Evolutionary conservation across 1,140 invertebrate species (phyloP), one percentile per base, ranked within the genome.

Genomic region (Drosophila bocqueti): DNA sequence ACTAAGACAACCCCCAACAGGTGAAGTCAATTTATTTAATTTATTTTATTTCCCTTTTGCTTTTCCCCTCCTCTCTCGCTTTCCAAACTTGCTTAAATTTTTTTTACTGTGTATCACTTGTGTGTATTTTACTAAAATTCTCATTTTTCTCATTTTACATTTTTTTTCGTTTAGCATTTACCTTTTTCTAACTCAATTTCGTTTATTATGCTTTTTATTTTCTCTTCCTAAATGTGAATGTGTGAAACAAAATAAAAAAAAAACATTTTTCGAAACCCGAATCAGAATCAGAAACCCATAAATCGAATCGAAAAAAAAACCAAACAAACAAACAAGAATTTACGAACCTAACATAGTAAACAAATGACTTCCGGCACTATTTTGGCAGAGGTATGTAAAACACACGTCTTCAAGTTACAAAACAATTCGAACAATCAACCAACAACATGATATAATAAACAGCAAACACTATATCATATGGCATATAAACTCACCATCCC

Each of bases 381-480:
- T 93, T 93, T 93, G 92, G 92, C 90, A 93, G 87, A 93, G 92
- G 92, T 93, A 93, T 91, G 92, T 92, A 92, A 92, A 90, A 83
- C 82, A 84, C 83, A 84, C 81, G 71, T 91, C 76, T 79, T 76
- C 60, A 69, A 76, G 52, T 63, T 72, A 65, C 54, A 60, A 82
- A 58, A 54, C 34, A 63, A 47, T 59, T 26, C 62, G 24, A 71
- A 74, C 40, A 72, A 47, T 46, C 50, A 58, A 55, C 8, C 52
- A 34, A 52, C 49, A 61, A 62, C 46, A 78, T 47, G 34, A 67
- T 67, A 47, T 57, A 43, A 42, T 47, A 49, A 50, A 65, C 40
- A 63, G 52, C 52, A 55, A 55, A 67, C 34, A 68, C 34, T 54
- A 54, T 58, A 67, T 63, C 58, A 77, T 63, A 57, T 49, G 58